Percentiles rank a stretch among this genome's conserved stretches.
These are phyloP conservation scores for Amblyraja radiata DNA, from an alignment of 2,797 vertebrate genomes.

Conservation along the genomic window DNA sequence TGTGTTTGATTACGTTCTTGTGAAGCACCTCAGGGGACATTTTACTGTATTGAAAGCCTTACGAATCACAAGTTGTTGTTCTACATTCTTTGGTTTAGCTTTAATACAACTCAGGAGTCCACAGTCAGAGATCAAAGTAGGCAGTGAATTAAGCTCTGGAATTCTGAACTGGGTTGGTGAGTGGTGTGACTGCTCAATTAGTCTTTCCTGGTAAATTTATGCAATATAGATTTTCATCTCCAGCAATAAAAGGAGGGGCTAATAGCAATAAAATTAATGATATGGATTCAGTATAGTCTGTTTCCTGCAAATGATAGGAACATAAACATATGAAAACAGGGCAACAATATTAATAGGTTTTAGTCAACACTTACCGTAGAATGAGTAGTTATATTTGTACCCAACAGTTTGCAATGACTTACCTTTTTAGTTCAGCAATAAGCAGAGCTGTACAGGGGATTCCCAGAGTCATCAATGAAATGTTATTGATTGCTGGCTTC, in stretches of 20 bases:
- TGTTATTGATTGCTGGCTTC: conserved; percentile 88
- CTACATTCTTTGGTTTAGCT: no score
- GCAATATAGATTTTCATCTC: not conserved
- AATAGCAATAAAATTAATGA: not conserved
- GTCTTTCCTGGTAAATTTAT: not conserved
- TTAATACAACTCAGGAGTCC: no score
- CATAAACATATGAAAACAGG: not conserved
- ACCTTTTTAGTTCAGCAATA: conserved; percentile 88
- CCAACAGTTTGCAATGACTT: conserved; percentile 41
- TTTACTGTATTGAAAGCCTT: no score
- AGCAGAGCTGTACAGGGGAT: conserved; percentile 87
- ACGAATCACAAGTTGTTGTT: no score
- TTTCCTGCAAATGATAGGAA: not conserved
- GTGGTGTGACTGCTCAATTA: not conserved
- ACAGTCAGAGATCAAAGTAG: no score
- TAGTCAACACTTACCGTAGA: not conserved
- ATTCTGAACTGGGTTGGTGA: not conserved
- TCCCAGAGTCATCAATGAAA: conserved; percentile 88
- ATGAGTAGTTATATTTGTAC: not conserved
- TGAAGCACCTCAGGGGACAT: no score
- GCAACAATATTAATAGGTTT: not conserved
- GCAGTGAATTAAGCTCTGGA: not conserved
- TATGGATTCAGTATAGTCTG: not conserved
- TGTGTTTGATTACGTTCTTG: no score
- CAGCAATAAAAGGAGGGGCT: not conserved